Evolutionary conservation across 2,113 vertebrate genomes (phyloP).

Genomic region (Electrona antarctica): DNA sequence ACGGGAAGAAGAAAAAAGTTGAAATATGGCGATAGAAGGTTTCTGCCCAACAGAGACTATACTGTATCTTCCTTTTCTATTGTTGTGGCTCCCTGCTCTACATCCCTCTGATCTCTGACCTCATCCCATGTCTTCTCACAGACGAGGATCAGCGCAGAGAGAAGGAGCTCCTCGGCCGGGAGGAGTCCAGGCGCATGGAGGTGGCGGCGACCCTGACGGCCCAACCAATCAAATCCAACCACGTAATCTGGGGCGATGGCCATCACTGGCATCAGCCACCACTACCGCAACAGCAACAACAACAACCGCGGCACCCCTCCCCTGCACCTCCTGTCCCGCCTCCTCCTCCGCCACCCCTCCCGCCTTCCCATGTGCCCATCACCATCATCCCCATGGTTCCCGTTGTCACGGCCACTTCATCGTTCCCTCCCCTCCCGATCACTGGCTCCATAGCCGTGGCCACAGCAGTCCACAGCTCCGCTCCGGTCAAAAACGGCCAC

Average conservation of each 20-base stretch:
- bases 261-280: constrained; percentile 46
- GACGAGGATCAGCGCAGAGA: constrained; percentile 86
- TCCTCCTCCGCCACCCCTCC: constrained; percentile 75
- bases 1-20: too few species aligned
- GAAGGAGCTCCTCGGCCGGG: constrained; percentile 79
- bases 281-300: too few species aligned
- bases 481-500: constrained; percentile 67
- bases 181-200: constrained; percentile 82
- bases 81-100: not conserved
- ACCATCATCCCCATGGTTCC: constrained; percentile 90
- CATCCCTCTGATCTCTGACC: not conserved
- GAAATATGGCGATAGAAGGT: too few species aligned
- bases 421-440: constrained; percentile 75
- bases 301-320: constrained; percentile 41
- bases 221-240: constrained; percentile 77
- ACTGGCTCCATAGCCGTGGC: constrained; percentile 66
- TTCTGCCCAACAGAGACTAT: too few species aligned
- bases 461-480: constrained; percentile 65
- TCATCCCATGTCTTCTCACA: constrained; percentile 54
- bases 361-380: constrained; percentile 81
- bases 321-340: constrained; percentile 68
- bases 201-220: constrained; percentile 58
- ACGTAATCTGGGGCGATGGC: constrained; percentile 71
- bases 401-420: constrained; percentile 80
- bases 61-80: not conserved